phyloP scores from a whole-genome alignment of 2,797 vertebrate species.

The Anguilla obscura region DNA sequence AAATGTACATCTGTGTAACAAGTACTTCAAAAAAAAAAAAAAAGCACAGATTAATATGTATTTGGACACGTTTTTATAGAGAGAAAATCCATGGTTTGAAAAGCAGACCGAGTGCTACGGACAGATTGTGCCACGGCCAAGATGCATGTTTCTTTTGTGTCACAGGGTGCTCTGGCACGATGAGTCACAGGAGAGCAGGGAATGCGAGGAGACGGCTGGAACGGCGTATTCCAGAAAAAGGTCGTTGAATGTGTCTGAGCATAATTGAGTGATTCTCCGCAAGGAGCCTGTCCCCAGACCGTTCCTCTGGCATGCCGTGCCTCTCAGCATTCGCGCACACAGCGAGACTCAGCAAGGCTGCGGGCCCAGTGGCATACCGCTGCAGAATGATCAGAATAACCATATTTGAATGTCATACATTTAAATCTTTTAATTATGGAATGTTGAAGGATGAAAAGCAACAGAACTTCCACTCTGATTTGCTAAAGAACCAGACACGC shows the following conservation, averaged over 20 bases:
- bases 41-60: not conserved
- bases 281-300: not conserved
- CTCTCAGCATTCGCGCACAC: not conserved
- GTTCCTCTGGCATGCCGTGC: not conserved
- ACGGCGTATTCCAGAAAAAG: slow-evolving; percentile 9
- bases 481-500: not conserved
- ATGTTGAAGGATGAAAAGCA: not conserved
- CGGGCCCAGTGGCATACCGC: not conserved
- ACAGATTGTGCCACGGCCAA: not conserved
- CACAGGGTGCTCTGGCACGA: not conserved
- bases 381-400: not conserved
- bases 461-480: not conserved
- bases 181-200: not conserved
- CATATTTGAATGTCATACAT: not conserved
- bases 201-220: not conserved
- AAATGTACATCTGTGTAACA: not conserved
- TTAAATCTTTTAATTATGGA: not conserved
- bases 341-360: not conserved
- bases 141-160: not conserved
- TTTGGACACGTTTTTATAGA: not conserved
- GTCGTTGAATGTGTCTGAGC: not conserved
- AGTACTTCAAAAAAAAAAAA: not conserved
- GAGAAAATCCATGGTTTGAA: not conserved
- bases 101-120: not conserved
- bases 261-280: slow-evolving; percentile 4